Evolutionary conservation across 1,140 invertebrate species (phyloP).

Genomic region (Bombus pascuorum): DNA sequence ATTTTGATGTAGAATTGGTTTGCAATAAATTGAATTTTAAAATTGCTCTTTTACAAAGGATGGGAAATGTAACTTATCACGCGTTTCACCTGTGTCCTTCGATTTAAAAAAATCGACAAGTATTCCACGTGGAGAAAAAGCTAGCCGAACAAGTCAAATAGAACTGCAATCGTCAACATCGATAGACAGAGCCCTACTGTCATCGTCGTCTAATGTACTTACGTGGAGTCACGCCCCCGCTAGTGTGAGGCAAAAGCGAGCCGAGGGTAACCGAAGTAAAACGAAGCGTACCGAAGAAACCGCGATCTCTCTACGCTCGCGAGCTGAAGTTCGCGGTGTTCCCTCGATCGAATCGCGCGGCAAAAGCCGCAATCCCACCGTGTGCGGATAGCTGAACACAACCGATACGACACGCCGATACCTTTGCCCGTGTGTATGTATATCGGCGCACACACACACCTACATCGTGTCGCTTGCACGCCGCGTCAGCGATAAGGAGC

Average conservation of each 20-base stretch:
- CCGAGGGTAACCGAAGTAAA: constrained; percentile 37
- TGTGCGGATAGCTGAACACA: constrained; percentile 18
- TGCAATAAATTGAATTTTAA: too few species aligned
- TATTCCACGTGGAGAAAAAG: not conserved
- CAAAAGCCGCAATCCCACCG: constrained; percentile 39
- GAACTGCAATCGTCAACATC: constrained; percentile 36
- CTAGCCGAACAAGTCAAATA: not conserved
- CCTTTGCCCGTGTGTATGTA: not conserved
- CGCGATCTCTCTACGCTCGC: constrained; percentile 31
- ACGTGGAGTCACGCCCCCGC: constrained; percentile 72
- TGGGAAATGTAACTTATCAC: too few species aligned
- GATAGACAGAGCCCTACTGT: constrained; percentile 50
- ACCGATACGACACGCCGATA: constrained; percentile 25
- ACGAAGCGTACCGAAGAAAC: constrained; percentile 67
- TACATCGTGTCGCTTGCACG: not conserved
- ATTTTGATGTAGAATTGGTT: too few species aligned
- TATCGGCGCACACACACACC: not conserved
- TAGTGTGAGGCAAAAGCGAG: constrained; percentile 35
- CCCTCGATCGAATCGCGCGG: constrained; percentile 46
- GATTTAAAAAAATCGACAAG: not conserved
- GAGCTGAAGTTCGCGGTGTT: constrained; percentile 64
- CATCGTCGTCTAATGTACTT: constrained; percentile 57
- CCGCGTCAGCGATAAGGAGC: constrained; percentile 16
- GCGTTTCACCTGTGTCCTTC: too few species aligned
- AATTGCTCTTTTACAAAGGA: too few species aligned